Percentiles rank a stretch among this genome's conserved stretches.
These are phyloP conservation scores for Macrobrachium rosenbergii DNA, from an alignment of 1,140 invertebrate genomes.

Conservation along the genomic window DNA sequence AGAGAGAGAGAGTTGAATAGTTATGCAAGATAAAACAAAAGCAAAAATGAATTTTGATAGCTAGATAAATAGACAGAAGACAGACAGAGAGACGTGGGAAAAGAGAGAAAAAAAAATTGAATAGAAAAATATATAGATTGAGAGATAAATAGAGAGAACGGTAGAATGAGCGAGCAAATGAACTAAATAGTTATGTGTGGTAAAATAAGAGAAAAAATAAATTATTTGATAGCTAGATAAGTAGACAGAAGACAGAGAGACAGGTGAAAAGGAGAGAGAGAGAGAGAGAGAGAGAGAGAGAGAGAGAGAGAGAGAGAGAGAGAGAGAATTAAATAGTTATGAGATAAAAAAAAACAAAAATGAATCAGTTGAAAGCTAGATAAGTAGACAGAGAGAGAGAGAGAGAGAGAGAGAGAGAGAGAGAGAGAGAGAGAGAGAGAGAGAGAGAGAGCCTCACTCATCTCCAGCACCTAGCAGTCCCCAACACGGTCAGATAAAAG, in stretches of 20 bases:
- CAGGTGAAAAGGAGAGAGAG: not conserved
- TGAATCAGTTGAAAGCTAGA: not conserved
- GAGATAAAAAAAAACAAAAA: too few relatives aligned
- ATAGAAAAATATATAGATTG: too few relatives aligned
- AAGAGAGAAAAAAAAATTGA: too few relatives aligned
- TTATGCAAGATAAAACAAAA: too few relatives aligned
- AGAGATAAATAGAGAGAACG: too few relatives aligned
- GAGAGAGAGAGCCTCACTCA: not conserved
- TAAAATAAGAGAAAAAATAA: too few relatives aligned
- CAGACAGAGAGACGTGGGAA: not conserved
- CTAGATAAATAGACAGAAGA: not conserved
- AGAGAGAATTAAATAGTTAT: not conserved
- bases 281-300: not conserved
- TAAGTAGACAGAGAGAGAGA: slow-evolving; percentile 19
- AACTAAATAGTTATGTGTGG: too few relatives aligned
- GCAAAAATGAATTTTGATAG: not conserved
- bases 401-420: slow-evolving; percentile 23
- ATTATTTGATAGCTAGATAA: not conserved
- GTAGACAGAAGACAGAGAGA: not conserved
- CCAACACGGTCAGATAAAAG: too few relatives aligned
- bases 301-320: slow-evolving; percentile 28
- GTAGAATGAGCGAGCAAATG: too few relatives aligned
- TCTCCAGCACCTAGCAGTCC: not conserved
- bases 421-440: slow-evolving; percentile 31
- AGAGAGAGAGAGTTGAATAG: not conserved